These are phyloP conservation scores for Gallinago nigripennis DNA, from an alignment of 2,797 vertebrate species.

Conservation along the genomic window DNA sequence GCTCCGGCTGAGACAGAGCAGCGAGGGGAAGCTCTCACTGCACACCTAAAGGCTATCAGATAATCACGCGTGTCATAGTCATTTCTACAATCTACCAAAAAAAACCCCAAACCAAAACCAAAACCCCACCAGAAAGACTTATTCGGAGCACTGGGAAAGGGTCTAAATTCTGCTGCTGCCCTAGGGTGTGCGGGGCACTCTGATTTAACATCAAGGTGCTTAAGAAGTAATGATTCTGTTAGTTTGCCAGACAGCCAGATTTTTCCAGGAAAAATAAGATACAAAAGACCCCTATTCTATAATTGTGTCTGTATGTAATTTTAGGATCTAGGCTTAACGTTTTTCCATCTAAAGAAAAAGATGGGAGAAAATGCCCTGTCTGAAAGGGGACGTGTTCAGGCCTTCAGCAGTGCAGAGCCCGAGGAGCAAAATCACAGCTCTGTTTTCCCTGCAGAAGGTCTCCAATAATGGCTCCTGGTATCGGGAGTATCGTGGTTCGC, in stretches of 20 bases:
- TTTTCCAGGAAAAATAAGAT: conserved; percentile 24
- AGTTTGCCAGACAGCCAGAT: conserved; percentile 7
- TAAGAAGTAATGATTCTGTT: background rate
- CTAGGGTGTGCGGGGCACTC: background rate
- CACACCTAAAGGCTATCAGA: background rate
- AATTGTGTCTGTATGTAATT: conserved; percentile 12
- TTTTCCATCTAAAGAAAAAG: conserved; percentile 1
- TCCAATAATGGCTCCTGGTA: background rate
- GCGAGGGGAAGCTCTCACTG: background rate
- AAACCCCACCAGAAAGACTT: background rate
- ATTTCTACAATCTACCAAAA: background rate
- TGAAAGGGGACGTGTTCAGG: background rate
- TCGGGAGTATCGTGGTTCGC: conserved; percentile 1
- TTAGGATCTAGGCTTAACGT: background rate
- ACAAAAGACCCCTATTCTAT: conserved; percentile 46
- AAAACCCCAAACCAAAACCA: background rate
- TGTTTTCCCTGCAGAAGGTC: conserved; percentile 2
- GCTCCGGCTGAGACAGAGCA: background rate
- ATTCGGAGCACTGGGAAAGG: background rate
- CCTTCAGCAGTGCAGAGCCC: background rate
- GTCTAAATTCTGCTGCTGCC: conserved; percentile 33
- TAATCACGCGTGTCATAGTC: background rate
- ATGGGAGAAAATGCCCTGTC: conserved; percentile 4
- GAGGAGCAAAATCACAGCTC: background rate
- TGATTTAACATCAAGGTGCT: conserved; percentile 35